Base-by-base conservation (phyloP, 2,113 vertebrate genomes). In the Glaucidium brasilianum region DNA sequence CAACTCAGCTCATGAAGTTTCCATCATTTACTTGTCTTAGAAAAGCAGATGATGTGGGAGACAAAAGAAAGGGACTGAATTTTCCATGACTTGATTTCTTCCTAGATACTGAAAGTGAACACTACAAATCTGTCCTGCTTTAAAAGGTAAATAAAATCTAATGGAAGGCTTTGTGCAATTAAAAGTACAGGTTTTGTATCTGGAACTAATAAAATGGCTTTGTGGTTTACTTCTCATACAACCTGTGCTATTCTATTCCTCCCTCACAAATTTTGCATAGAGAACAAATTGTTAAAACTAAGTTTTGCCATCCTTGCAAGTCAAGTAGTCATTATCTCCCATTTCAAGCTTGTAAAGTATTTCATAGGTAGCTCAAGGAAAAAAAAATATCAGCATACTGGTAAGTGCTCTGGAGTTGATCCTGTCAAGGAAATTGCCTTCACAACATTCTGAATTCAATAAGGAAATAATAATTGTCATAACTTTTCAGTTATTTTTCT, bases 351-450 rank as follows among this genome's bases (percentile, higher is more conserved):
- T 85, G 30, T 85, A 82, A 79, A 87, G 39, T 49, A 68, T 87
- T 93, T 84, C 76, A 81, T 21, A 88, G 69, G 45, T 82, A 91
- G 73, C 92, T 60, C 45, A 79, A 71, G 49, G 26, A 4, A 20
- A 7, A 2, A 43, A 50, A 68, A 82, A 22, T n/a, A 72, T 52
- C 53, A 72, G n/a, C 64, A 35, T 12, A 85, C 29, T 71, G 69
- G 22, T 62, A 82, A 91, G 62, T 82, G 68, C 67, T 95, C 85
- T 92, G 73, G n/a, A 95, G 86, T 73, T 85, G 80, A 73, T 60
- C 50, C 84, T 88, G 71, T 94, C 87, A 95, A 85, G 74, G 81
- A 85, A 95, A 92, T 88, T 91, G 94, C 62, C n/a, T 82, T 94
- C 78, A 87, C 66, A 91, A 92, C 71, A 79, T 87, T 90, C 55